phyloP scores from a whole-genome alignment of 53 echinoderm and acorn worm species.

The Holothuria leucospilota region DNA sequence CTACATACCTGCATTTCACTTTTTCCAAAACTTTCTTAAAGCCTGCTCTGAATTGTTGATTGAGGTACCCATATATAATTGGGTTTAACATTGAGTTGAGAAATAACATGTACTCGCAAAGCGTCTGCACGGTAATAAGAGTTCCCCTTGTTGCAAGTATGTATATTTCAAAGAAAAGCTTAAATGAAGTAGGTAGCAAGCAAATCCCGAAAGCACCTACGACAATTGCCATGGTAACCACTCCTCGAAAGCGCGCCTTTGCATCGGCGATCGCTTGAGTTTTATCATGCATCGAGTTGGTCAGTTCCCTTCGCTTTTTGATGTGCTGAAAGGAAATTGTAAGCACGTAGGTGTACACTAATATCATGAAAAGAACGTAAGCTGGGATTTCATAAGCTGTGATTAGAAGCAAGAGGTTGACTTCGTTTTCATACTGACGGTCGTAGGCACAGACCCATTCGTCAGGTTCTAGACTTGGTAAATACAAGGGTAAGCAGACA shows the following conservation, averaged over 20 bases:
- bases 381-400: neutral
- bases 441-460: neutral
- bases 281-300: too few species aligned
- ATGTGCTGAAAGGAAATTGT: conserved; percentile 2
- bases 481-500: neutral
- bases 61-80: conserved; percentile 2
- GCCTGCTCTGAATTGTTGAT: conserved; percentile 6
- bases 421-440: neutral
- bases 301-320: neutral
- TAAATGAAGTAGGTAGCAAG: conserved; percentile 2
- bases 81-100: conserved; percentile 18
- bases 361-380: neutral
- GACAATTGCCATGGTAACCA: conserved; percentile 24
- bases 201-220: conserved; percentile 30
- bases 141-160: neutral
- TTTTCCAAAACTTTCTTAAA: neutral
- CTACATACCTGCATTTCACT: neutral
- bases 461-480: neutral
- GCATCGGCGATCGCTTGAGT: neutral
- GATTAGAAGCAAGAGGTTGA: neutral
- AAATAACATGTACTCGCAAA: neutral
- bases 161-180: conserved; percentile 6
- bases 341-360: neutral
- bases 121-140: conserved; percentile 1
- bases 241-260: neutral